Evolutionary conservation across 1,140 invertebrate species (phyloP), one percentile per base, ranked within the genome.

Genomic region (Brevipalpus yothersi): DNA sequence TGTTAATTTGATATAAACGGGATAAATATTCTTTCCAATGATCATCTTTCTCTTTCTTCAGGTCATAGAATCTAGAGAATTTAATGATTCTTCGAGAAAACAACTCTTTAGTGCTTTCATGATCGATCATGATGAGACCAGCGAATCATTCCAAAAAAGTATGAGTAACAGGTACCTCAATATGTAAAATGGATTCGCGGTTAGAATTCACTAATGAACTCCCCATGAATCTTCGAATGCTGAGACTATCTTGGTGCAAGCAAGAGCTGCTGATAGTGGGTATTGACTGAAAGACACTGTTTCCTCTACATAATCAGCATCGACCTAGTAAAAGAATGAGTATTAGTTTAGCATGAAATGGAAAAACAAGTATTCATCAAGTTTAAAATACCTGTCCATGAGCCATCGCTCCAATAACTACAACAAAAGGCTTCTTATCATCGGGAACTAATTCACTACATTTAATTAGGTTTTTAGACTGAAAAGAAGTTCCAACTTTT

Each of bases 181-280:
- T 2, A 31, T 31, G 31, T 3, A 31, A 5, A 31, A 31, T 31
- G 2, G 31, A 31, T 31, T n/a, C n/a, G n/a, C n/a, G n/a, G n/a
- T n/a, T n/a, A 47, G 13, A n/a, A 19, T 19, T n/a, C n/a, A 43
- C 75, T 75, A 89, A 54, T 81, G 71, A 65, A 97, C 76, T 61
- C 77, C 79, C 94, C 94, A 98, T 54, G 79, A 81, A 76, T 96
- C 87, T 78, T 99, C 94, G 76, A 98, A 96, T 31, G 86, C 92
- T 53, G 79, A 81, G 73, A 91, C 95, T n/a, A 99, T 69, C 75
- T 98, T 98, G 21, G 86, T 81, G 75, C 93, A 97, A 0, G 93
- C 86, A 41, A 98, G 75, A 40, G 94, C 94, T 40, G 83, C 94
- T 58, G 91, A 96, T 15, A 99, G 72, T 13, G 94, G 94, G 74